Evolutionary conservation across 2,113 vertebrate genomes (phyloP).

Genomic region (Clinocottus analis): DNA sequence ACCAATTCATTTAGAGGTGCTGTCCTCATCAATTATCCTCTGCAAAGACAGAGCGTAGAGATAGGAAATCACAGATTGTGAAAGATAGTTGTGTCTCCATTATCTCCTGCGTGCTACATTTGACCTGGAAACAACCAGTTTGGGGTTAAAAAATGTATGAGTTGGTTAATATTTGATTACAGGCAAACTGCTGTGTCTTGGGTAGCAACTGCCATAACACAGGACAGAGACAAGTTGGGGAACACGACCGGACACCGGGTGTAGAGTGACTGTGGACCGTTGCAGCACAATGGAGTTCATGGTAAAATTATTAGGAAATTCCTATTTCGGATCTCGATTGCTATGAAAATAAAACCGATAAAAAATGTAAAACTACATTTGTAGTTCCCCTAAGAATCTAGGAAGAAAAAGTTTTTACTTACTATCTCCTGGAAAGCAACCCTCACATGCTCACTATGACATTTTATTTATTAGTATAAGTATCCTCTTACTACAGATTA

Average conservation of each 20-base stretch:
- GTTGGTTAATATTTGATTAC: constrained; percentile 72
- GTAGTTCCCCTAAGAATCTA: neutral
- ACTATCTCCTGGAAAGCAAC: neutral
- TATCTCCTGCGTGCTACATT: constrained; percentile 24
- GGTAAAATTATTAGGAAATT: neutral
- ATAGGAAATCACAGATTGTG: neutral
- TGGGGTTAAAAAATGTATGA: constrained; percentile 65
- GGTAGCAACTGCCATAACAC: constrained; percentile 14
- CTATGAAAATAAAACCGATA: neutral
- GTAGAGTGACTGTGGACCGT: neutral
- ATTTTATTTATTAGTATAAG: neutral
- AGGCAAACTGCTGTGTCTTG: constrained; percentile 37
- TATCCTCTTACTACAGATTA: neutral
- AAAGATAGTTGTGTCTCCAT: constrained; percentile 23
- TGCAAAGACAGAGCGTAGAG: neutral
- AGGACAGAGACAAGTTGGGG: neutral
- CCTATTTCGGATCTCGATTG: neutral
- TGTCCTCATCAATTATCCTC: neutral
- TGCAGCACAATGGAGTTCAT: neutral
- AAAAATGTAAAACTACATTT: neutral
- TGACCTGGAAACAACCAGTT: constrained; percentile 45
- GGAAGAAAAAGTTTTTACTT: neutral
- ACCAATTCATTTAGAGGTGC: neutral
- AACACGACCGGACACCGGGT: neutral
- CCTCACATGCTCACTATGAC: neutral